Conservation (phyloP, 2,113 vertebrate species). For the Smithornis capensis region DNA sequence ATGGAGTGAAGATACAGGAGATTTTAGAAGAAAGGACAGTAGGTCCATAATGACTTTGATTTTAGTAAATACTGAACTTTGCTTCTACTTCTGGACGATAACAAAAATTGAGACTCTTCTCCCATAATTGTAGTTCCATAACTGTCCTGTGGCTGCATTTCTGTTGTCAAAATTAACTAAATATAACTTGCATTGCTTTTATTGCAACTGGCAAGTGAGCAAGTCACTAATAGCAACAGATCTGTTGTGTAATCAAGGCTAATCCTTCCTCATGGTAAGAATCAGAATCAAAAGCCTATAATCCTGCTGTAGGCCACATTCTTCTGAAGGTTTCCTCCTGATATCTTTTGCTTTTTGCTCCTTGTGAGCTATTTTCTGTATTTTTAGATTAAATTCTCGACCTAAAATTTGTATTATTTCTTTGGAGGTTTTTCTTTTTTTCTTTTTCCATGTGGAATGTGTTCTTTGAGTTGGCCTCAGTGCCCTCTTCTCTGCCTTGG, state of each 20-base stretch:
- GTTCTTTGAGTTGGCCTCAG: neutral
- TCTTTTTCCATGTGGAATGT: neutral
- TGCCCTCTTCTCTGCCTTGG: neutral
- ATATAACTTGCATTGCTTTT: neutral
- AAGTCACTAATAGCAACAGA: constrained; percentile 38
- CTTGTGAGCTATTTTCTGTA: neutral
- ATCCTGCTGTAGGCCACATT: constrained; percentile 21
- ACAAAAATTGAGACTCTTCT: neutral
- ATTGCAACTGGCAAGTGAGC: constrained; percentile 29
- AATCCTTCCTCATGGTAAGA: constrained; percentile 43
- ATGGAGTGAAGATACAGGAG: neutral
- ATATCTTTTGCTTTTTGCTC: neutral
- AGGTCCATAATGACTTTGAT: neutral
- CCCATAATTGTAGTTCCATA: neutral
- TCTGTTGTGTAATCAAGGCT: constrained; percentile 49
- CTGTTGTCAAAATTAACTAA: constrained; percentile 26
- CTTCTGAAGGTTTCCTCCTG: neutral
- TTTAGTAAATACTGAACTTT: neutral
- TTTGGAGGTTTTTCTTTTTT: neutral
- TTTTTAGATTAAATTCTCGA: neutral
- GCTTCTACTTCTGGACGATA: neutral
- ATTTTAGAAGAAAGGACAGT: neutral
- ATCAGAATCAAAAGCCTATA: constrained; percentile 29
- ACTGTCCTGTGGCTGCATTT: neutral
- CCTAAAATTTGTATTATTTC: neutral